A percentile compares a stretch with the other conserved stretches of the same genome.
Conservation (phyloP, 2,797 vertebrate genomes). For the Vespertilio murinus region DNA sequence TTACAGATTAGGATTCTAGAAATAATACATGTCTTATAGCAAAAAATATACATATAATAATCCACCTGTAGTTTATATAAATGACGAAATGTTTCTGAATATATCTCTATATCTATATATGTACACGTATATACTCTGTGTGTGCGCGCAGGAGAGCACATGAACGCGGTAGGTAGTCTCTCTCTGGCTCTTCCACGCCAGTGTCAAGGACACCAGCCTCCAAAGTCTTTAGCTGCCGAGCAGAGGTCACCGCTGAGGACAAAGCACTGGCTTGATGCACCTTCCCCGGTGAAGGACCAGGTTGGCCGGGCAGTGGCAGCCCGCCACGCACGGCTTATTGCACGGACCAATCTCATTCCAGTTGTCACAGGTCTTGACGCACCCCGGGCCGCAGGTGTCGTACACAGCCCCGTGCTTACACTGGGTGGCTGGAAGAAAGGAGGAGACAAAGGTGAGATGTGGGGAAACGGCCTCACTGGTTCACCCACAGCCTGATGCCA, state of each 20-base stretch:
- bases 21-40: conserved; percentile 87
- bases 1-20: conserved; percentile 83
- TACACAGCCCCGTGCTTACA: conserved; percentile 96
- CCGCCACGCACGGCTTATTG: conserved; percentile 92
- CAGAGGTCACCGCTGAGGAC: conserved; percentile 94
- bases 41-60: conserved; percentile 90
- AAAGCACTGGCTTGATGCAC: conserved; percentile 96
- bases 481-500: background rate
- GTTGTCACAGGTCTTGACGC: conserved; percentile 96
- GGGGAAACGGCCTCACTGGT: background rate
- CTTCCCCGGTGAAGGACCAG: conserved; percentile 93
- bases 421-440: conserved; percentile 89
- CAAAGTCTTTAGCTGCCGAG: conserved; percentile 77
- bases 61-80: conserved; percentile 86
- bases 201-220: conserved; percentile 42
- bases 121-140: conserved; percentile 74
- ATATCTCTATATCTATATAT: conserved; percentile 80
- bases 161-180: conserved; percentile 77
- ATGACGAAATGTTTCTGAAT: conserved; percentile 82
- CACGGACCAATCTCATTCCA: conserved; percentile 98
- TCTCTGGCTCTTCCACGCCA: conserved; percentile 74
- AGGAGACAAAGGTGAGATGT: background rate
- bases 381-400: conserved; percentile 95
- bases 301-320: conserved; percentile 97
- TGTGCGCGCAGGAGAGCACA: conserved; percentile 65